Percentiles rank a stretch among this genome's conserved stretches.
Conservation (phyloP, 1,140 invertebrate species). For the Chelonus insularis region DNA sequence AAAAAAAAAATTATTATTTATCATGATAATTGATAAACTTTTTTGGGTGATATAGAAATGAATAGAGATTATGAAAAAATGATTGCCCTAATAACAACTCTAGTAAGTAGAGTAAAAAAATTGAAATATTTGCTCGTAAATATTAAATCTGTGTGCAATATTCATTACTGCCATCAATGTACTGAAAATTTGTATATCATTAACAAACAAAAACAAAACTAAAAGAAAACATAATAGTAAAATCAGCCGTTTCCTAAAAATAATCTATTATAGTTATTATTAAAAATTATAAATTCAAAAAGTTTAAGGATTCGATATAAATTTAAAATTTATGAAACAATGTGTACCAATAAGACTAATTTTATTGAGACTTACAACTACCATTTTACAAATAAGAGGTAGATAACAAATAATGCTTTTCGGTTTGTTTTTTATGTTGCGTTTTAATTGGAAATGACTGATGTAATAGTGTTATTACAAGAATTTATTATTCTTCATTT, state of each 20-base stretch:
- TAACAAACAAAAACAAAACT: constrained; percentile 24
- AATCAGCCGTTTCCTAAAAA: too few species aligned
- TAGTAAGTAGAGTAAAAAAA: constrained; percentile 1
- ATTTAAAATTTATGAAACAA: not conserved
- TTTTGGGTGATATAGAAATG: too few species aligned
- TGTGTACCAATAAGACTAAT: constrained; percentile 12
- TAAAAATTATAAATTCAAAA: too few species aligned
- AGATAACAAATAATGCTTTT: constrained; percentile 46
- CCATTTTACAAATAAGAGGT: constrained; percentile 4
- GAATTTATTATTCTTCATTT: too few species aligned
- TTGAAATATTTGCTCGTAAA: constrained; percentile 1
- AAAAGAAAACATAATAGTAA: not conserved
- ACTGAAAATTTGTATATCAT: constrained; percentile 31
- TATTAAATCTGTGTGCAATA: constrained; percentile 17
- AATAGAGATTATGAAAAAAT: too few species aligned
- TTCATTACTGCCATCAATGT: constrained; percentile 24
- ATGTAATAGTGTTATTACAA: not conserved
- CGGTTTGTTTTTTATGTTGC: not conserved
- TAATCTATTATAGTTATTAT: too few species aligned
- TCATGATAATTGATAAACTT: too few species aligned
- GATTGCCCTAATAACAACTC: too few species aligned
- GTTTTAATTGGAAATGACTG: not conserved
- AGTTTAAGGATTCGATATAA: too few species aligned
- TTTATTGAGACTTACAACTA: constrained; percentile 13
- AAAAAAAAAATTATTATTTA: not conserved